phyloP scores from a whole-genome alignment of 1,140 invertebrate genomes.

The Scaptomyza montana region DNA sequence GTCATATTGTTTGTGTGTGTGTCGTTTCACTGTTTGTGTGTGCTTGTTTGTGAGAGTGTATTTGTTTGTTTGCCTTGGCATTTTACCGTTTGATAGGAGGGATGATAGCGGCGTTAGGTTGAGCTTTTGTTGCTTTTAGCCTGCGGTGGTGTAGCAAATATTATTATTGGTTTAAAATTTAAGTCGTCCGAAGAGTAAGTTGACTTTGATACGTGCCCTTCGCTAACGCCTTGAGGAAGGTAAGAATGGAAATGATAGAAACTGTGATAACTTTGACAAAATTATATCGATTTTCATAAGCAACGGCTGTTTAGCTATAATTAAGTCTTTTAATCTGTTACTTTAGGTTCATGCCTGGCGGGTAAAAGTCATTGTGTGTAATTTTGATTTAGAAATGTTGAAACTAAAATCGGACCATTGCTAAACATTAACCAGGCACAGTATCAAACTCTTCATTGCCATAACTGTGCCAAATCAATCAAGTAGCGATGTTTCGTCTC shows the following conservation, averaged over 20 bases:
- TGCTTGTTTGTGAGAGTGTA: slow-evolving; percentile 37
- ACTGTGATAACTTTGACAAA: background rate
- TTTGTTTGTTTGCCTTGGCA: slow-evolving; percentile 61
- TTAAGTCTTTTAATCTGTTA: background rate
- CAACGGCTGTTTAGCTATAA: background rate
- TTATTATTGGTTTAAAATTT: slow-evolving; percentile 81
- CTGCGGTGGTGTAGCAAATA: slow-evolving; percentile 65
- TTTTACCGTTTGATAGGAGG: slow-evolving; percentile 34
- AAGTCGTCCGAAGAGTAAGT: slow-evolving; percentile 48
- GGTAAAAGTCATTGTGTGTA: no score
- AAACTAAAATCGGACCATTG: no score
- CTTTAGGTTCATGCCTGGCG: no score
- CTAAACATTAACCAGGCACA: no score
- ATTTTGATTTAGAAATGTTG: no score
- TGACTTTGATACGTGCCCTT: slow-evolving; percentile 60
- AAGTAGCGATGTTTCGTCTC: background rate
- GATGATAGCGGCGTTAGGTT: slow-evolving; percentile 1
- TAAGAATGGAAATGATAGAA: background rate
- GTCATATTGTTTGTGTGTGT: slow-evolving; percentile 33
- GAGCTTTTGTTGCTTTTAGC: slow-evolving; percentile 24
- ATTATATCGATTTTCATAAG: slow-evolving; percentile 1
- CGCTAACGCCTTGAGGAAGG: slow-evolving; percentile 28
- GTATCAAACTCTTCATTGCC: no score
- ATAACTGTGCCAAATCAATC: no score
- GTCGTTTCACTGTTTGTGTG: slow-evolving; percentile 11